Conservation (phyloP, 2,797 vertebrate genomes). For the Valencia hispanica region DNA sequence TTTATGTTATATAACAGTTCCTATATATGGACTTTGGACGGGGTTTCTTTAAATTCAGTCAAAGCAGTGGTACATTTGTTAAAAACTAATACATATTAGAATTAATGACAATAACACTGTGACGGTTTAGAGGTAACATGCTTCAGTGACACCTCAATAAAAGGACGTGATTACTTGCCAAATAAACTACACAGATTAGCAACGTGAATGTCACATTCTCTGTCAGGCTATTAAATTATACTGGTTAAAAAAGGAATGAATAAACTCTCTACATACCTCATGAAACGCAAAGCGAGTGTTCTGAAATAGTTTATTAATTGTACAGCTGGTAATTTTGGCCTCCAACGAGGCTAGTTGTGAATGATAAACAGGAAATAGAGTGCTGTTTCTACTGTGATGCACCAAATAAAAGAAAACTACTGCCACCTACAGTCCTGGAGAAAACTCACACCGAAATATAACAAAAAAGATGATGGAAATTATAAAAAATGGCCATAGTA, state of each 20-base stretch:
- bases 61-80: background rate
- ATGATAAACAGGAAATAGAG: constrained; percentile 60
- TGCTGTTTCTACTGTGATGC: background rate
- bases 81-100: background rate
- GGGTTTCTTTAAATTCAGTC: background rate
- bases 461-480: background rate
- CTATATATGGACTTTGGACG: background rate
- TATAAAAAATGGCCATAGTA: background rate
- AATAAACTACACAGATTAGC: background rate
- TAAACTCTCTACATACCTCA: constrained; percentile 34
- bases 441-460: background rate
- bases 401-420: background rate
- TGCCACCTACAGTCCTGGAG: background rate
- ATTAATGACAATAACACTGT: background rate
- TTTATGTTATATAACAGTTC: background rate
- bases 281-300: background rate
- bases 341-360: background rate
- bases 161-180: background rate
- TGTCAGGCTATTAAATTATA: background rate
- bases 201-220: background rate
- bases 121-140: constrained; percentile 2
- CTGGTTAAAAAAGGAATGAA: background rate
- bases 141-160: background rate
- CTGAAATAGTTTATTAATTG: constrained; percentile 16
- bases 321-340: background rate